These are phyloP conservation scores for Rhagoletis pomonella DNA, from an alignment of 1,140 invertebrate species.

Conservation along the genomic window DNA sequence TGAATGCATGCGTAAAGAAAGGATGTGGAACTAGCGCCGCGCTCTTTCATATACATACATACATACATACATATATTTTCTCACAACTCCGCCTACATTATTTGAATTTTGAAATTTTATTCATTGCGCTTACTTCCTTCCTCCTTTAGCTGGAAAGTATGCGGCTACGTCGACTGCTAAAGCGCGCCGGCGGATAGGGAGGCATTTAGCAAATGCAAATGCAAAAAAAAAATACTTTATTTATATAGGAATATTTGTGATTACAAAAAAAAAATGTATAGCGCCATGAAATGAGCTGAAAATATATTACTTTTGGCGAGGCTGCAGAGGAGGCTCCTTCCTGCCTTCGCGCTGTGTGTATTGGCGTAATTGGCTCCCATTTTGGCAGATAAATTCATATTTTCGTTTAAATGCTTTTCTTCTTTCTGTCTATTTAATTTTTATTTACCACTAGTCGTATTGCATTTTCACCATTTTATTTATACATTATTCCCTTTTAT, in stretches of 20 bases:
- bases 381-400: constrained; percentile 4
- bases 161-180: neutral
- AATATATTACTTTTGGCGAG: constrained; percentile 27
- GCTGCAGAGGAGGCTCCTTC: neutral
- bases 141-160: neutral
- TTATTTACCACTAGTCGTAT: constrained; percentile 24
- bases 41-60: too few species aligned
- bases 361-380: constrained; percentile 20
- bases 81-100: neutral
- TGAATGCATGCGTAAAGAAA: too few species aligned
- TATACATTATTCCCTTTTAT: neutral
- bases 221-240: neutral
- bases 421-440: neutral
- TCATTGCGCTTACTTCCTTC: constrained; percentile 23
- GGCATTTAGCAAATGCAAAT: neutral
- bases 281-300: neutral
- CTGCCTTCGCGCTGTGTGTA: neutral
- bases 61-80: too few species aligned
- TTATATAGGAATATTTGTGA: too few species aligned
- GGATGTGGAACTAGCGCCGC: too few species aligned
- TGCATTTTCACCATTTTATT: constrained; percentile 10
- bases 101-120: constrained; percentile 49
- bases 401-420: constrained; percentile 24
- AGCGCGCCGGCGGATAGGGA: neutral
- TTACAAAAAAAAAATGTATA: neutral